Conservation (phyloP, 2,888 invertebrate species). For the Pemphredon lugubris region DNA sequence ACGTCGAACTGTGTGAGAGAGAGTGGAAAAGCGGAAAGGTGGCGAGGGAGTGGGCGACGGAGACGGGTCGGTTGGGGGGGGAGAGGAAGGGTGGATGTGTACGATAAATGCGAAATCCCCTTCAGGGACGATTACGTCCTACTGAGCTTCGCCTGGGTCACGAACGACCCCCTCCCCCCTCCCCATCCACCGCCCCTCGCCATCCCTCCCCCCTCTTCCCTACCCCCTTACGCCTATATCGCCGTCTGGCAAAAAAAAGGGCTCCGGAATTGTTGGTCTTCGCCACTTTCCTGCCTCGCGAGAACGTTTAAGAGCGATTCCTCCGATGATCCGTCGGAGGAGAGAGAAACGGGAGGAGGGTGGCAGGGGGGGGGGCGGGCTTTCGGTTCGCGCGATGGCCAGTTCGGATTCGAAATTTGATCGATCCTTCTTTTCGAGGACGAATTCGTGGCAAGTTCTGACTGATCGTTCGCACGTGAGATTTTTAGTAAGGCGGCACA, state of each 20-base stretch:
- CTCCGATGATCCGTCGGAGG: conserved; percentile 13
- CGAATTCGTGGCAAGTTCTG: background rate
- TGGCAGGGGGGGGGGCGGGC: too few species aligned
- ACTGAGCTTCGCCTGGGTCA: conserved; percentile 66
- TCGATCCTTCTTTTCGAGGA: conserved; percentile 10
- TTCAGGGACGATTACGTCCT: conserved; percentile 69
- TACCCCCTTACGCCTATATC: conserved; percentile 36
- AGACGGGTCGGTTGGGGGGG: conserved; percentile 4
- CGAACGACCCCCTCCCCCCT: conserved; percentile 43
- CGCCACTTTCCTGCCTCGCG: conserved; percentile 1
- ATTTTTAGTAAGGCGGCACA: background rate
- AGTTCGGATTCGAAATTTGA: too few species aligned
- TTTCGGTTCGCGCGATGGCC: too few species aligned
- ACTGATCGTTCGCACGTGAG: conserved; percentile 2
- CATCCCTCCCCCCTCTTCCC: background rate
- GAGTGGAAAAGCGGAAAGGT: background rate
- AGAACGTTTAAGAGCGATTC: conserved; percentile 13
- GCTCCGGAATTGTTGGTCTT: conserved; percentile 47
- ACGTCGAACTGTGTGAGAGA: conserved; percentile 49
- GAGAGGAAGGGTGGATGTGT: conserved; percentile 47
- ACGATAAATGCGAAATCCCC: conserved; percentile 69
- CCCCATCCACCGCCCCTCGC: conserved; percentile 16
- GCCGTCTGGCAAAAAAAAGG: conserved; percentile 50
- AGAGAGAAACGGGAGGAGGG: background rate
- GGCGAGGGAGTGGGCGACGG: background rate